Base-by-base conservation (phyloP, 2,113 vertebrate genomes). In the Paramormyrops kingsleyae region DNA sequence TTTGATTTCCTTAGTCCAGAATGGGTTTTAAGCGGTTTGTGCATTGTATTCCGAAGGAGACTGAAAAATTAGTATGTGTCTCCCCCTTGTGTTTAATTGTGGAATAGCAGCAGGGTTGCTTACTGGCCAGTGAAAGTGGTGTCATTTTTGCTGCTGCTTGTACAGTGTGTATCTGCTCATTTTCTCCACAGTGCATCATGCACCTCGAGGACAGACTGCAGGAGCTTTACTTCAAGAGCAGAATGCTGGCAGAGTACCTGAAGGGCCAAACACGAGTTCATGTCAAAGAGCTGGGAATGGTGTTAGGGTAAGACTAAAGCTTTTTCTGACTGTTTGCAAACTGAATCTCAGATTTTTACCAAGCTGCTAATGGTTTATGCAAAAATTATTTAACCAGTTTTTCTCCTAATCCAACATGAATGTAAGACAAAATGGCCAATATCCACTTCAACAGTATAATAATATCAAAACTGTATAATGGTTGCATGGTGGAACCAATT, bases 191-290 rank as follows among this genome's bases (percentile, higher is more conserved):
- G 99, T 99, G 99, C 93, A 97, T 99, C 21, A 99, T 99, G 98
- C 99, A 99, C 93, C 96, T 99, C 91, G 99, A 99, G 90, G 98
- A 99, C 92, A 96, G 98, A 6, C 94, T 99, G 91, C 99, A 99
- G 95, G 99, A 99, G 91, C 96, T 99, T 42, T 99, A 99, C 91
- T 99, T 99, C 93, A 99, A 99, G 93, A 99, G 98, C 92, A 98
- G 96, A 94, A 99, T 99, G 98, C 95, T 99, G 87, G 98, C 99
- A 0, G 98, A 99, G 93, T 99, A 99, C 93, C 95, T 99, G 70
- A 98, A 98, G 94, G 99, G 99, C 80, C 98, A 99, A 94, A 99
- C 98, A 88, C 95, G 99, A 94, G 99, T 99, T 92, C 99, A 99
- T 0, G 98, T 99, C 88, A 99, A 99, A 93, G 99, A 99, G 92